These are phyloP conservation scores for Musca vetustissima DNA, from an alignment of 1,140 invertebrate genomes.

Conservation along the genomic window DNA sequence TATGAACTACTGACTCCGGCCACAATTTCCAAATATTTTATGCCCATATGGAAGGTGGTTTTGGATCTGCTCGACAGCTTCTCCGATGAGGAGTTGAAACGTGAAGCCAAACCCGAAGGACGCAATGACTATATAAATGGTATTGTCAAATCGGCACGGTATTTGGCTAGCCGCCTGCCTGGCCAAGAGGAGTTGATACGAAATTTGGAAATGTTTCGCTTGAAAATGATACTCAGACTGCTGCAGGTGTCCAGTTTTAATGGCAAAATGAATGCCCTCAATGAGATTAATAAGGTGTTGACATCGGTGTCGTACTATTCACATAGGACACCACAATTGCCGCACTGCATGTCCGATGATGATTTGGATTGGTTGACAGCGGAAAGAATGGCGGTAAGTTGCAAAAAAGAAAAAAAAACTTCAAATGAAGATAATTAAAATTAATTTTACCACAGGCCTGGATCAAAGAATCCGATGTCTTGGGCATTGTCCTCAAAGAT, in stretches of 20 bases:
- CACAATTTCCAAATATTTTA: constrained; percentile 89
- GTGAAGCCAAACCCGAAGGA: constrained; percentile 94
- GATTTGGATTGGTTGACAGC: constrained; percentile 95
- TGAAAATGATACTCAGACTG: constrained; percentile 94
- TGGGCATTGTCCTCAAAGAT: constrained; percentile 93
- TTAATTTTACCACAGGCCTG: constrained; percentile 70
- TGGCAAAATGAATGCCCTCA: constrained; percentile 98
- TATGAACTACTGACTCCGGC: constrained; percentile 87
- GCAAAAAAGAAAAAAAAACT: constrained; percentile 13
- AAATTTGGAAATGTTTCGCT: constrained; percentile 90
- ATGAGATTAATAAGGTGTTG: constrained; percentile 98
- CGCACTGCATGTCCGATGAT: constrained; percentile 56
- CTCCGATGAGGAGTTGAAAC: constrained; percentile 96
- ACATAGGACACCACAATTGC: constrained; percentile 65
- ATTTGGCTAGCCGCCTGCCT: constrained; percentile 76
- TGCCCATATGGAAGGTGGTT: constrained; percentile 93
- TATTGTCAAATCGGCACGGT: constrained; percentile 87
- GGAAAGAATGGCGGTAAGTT: constrained; percentile 86
- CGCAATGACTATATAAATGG: constrained; percentile 91
- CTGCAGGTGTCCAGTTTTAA: constrained; percentile 98
- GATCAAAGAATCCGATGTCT: constrained; percentile 94
- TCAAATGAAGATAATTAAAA: not conserved
- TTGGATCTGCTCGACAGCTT: constrained; percentile 89
- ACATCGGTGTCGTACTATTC: constrained; percentile 87
- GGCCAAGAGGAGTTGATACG: constrained; percentile 83